Evolutionary conservation across 1,140 invertebrate genomes (phyloP).

Genomic region (Bilobella aurantiaca): DNA sequence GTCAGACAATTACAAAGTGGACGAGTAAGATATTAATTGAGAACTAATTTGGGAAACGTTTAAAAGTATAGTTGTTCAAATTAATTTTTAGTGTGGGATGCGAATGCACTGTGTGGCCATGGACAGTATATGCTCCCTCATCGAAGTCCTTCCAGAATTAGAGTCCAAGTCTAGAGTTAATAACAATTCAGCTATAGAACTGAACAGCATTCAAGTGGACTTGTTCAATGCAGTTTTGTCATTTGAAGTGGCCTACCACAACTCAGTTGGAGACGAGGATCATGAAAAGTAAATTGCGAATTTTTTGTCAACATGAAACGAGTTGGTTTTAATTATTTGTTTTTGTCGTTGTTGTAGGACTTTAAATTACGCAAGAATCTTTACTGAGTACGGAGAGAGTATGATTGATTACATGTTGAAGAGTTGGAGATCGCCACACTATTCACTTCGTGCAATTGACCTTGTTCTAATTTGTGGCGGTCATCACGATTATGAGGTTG

Average conservation of each 20-base stretch:
- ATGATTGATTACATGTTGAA: constrained; percentile 73
- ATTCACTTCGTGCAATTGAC: constrained; percentile 77
- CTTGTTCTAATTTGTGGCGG: constrained; percentile 82
- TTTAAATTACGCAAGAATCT: constrained; percentile 85
- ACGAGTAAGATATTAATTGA: constrained; percentile 20
- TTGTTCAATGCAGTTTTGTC: constrained; percentile 70
- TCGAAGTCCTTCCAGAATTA: constrained; percentile 80
- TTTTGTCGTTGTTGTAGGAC: constrained; percentile 47
- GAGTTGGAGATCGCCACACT: constrained; percentile 52
- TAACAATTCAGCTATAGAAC: constrained; percentile 49
- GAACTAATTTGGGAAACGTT: neutral
- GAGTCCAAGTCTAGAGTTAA: constrained; percentile 65
- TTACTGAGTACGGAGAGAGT: constrained; percentile 86
- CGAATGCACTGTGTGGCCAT: constrained; percentile 29
- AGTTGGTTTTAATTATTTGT: neutral
- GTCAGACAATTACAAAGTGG: constrained; percentile 34
- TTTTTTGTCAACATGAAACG: neutral
- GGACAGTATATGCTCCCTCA: constrained; percentile 44
- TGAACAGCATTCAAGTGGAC: constrained; percentile 57
- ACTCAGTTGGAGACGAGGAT: constrained; percentile 85
- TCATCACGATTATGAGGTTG: constrained; percentile 91
- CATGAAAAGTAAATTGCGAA: constrained; percentile 54
- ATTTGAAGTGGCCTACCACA: constrained; percentile 76
- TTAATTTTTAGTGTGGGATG: neutral
- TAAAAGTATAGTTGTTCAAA: no score